Evolutionary conservation across 1,140 invertebrate genomes (phyloP).

Genomic region (Lucilia sericata): DNA sequence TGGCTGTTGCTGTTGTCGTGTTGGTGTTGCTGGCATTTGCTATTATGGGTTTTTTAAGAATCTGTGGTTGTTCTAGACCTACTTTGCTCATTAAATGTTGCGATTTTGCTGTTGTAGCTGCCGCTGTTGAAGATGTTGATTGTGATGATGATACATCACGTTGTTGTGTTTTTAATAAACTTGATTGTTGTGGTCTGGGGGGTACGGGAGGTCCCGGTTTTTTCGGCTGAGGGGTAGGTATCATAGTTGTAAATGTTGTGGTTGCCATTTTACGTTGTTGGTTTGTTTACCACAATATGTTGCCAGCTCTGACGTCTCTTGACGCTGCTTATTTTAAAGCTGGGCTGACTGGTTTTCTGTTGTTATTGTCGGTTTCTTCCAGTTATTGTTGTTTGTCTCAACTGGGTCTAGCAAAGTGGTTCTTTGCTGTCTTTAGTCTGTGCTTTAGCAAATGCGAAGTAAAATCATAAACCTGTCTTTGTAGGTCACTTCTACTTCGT

Average conservation of each 20-base stretch:
- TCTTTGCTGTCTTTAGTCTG: background rate
- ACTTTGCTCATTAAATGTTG: constrained; percentile 12
- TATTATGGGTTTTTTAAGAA: constrained; percentile 29
- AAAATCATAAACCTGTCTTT: constrained; percentile 63
- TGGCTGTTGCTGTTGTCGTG: constrained; percentile 45
- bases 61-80: constrained; percentile 34
- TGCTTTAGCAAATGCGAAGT: constrained; percentile 24
- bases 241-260: constrained; percentile 50
- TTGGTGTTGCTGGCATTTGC: constrained; percentile 44
- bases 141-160: constrained; percentile 34
- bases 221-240: constrained; percentile 51
- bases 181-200: constrained; percentile 57
- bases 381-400: constrained; percentile 17
- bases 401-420: constrained; percentile 38
- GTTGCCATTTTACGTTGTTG: constrained; percentile 51
- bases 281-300: constrained; percentile 20
- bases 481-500: constrained; percentile 63
- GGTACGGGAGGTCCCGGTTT: constrained; percentile 64
- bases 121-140: background rate
- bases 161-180: constrained; percentile 49
- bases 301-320: background rate
- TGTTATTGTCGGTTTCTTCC: background rate
- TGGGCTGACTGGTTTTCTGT: constrained; percentile 29
- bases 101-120: background rate
- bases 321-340: background rate